These are phyloP conservation scores for Chloroceryle aenea DNA, from an alignment of 2,113 vertebrate species.

Conservation along the genomic window DNA sequence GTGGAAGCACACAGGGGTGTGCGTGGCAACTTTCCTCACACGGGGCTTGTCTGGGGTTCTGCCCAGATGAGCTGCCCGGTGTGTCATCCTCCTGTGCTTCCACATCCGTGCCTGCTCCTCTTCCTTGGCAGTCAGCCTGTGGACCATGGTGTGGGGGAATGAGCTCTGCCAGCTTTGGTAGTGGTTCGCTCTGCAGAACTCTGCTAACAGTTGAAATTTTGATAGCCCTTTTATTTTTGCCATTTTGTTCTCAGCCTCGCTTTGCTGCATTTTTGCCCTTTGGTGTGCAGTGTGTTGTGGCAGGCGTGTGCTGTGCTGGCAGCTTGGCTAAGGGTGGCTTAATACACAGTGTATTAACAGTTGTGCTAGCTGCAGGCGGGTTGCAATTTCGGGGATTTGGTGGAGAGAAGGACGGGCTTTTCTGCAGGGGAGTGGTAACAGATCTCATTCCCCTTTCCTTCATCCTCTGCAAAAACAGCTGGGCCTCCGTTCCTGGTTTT, in stretches of 20 bases:
- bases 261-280: background rate
- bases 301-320: background rate
- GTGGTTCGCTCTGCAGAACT: background rate
- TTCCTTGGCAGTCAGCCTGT: background rate
- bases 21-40: background rate
- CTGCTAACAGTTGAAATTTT: background rate
- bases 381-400: background rate
- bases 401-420: background rate
- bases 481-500: background rate
- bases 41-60: background rate
- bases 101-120: background rate
- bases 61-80: background rate
- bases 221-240: background rate
- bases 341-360: too few species aligned
- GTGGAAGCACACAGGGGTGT: background rate
- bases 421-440: background rate
- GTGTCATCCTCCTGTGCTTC: background rate
- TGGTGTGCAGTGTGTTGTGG: background rate
- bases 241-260: background rate
- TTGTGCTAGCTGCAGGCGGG: background rate
- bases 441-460: background rate
- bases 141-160: rapidly evolving
- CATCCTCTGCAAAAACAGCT: background rate
- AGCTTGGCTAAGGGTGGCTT: too few species aligned
- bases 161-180: background rate